Conservation (phyloP, 2,113 vertebrate species). For the Nothobranchius furzeri region DNA sequence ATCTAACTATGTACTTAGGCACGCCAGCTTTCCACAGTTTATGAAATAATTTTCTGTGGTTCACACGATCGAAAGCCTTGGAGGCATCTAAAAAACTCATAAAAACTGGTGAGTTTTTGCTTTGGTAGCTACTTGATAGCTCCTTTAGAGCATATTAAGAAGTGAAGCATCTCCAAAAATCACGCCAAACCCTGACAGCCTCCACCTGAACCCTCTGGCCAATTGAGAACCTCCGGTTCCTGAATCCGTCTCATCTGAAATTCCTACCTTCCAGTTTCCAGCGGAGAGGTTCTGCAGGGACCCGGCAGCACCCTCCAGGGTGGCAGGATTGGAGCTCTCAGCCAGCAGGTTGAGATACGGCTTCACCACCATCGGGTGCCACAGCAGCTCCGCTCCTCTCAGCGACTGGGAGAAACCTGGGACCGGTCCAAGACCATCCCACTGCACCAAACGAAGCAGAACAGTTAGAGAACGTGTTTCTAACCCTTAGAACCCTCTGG, state of each 20-base stretch:
- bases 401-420: slow-evolving; percentile 91
- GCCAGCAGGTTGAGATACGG: slow-evolving; percentile 96
- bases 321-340: slow-evolving; percentile 97
- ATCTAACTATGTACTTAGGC: no score
- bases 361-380: slow-evolving; percentile 96
- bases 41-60: no score
- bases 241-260: neutral
- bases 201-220: no score
- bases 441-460: slow-evolving; percentile 75
- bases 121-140: no score
- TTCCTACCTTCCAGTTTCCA: slow-evolving; percentile 92
- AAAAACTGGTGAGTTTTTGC: no score
- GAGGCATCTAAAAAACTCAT: no score
- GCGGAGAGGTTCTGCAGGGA: slow-evolving; percentile 98
- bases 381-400: slow-evolving; percentile 95
- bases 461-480: neutral
- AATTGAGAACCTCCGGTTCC: no score
- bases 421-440: slow-evolving; percentile 92
- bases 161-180: neutral
- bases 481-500: neutral
- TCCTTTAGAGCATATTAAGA: neutral
- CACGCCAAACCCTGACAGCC: no score
- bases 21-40: no score
- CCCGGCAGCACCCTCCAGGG: slow-evolving; percentile 94
- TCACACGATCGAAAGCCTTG: no score